Evolutionary conservation across 2,797 vertebrate genomes (phyloP).

Genomic region (Paramormyrops hopkinsi): DNA sequence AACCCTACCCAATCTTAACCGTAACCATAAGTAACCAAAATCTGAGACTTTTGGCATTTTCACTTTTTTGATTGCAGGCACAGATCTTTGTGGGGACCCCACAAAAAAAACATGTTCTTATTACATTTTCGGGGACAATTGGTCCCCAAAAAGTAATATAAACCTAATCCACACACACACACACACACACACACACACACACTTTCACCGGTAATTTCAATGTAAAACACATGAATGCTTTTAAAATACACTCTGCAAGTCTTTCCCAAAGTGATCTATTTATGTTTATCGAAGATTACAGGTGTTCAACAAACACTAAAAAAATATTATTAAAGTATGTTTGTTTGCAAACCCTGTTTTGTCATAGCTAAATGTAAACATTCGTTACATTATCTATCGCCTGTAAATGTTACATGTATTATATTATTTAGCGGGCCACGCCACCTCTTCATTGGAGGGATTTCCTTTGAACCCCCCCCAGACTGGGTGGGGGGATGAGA

Average conservation of each 20-base stretch:
- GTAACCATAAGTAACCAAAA: not conserved
- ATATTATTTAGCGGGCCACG: not conserved
- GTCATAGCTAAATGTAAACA: not conserved
- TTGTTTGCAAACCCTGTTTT: not conserved
- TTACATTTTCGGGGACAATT: not conserved
- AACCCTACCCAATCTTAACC: not conserved
- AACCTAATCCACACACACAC: not conserved
- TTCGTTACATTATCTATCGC: not conserved
- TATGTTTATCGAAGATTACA: not conserved
- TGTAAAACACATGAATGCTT: not conserved
- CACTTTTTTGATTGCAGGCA: not conserved
- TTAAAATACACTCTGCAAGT: not conserved
- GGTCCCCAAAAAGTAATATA: not conserved
- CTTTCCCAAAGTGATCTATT: not conserved
- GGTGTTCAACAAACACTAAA: not conserved
- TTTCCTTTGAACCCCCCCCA: not conserved
- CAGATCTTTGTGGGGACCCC: not conserved
- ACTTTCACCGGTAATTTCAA: not conserved
- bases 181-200: not conserved
- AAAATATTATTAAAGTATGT: not conserved
- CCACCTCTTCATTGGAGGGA: not conserved
- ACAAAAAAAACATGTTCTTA: not conserved
- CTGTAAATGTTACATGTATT: not conserved
- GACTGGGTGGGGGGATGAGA: not conserved
- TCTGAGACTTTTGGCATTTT: not conserved